Conservation (phyloP, 2,113 vertebrate genomes). For the Ciconia stormi region DNA sequence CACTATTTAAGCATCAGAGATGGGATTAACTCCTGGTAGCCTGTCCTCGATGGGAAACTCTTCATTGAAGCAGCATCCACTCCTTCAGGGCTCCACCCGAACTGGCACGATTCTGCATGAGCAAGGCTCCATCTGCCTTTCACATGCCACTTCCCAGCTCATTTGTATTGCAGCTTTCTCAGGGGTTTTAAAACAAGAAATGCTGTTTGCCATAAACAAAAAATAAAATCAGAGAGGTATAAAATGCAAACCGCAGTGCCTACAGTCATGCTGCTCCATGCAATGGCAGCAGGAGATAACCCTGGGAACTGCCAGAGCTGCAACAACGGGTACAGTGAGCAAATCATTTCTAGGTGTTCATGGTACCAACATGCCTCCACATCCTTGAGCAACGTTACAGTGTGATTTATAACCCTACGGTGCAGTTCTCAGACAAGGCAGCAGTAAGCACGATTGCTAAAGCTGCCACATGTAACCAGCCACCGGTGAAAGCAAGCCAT, state of each 20-base stretch:
- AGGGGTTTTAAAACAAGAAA: neutral
- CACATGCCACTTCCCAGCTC: neutral
- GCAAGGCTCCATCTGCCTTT: neutral
- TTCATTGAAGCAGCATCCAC: neutral
- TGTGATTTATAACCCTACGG: neutral
- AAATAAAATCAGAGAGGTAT: neutral
- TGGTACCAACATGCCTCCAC: neutral
- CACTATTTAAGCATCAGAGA: neutral
- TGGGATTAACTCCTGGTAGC: neutral
- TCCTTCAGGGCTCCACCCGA: neutral
- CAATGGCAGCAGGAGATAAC: neutral
- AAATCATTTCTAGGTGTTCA: neutral
- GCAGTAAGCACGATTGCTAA: neutral
- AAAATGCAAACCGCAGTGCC: neutral
- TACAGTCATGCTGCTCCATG: neutral
- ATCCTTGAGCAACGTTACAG: neutral
- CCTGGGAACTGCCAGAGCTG: neutral
- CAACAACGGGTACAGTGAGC: neutral
- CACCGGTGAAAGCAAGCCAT: rapidly evolving
- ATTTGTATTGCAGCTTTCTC: neutral
- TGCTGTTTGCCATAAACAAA: neutral
- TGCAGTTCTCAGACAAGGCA: neutral
- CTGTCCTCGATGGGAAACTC: neutral
- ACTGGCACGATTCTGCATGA: neutral
- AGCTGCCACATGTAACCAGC: neutral